Evolutionary conservation across 2,888 invertebrate genomes (phyloP).

Genomic region (Cartodere bifasciata): DNA sequence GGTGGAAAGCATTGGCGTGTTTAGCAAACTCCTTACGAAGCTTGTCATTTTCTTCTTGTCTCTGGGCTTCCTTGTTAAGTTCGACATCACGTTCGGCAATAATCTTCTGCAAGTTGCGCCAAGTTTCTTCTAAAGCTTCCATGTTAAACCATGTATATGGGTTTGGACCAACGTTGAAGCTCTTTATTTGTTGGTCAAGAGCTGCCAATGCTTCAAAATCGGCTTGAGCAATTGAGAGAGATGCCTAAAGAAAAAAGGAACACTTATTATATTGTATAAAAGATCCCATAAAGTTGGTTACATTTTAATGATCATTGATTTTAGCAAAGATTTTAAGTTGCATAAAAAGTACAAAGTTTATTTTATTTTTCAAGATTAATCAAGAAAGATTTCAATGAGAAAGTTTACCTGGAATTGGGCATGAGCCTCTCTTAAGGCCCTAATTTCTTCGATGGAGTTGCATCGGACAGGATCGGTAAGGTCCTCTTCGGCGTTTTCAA

Average conservation of each 20-base stretch:
- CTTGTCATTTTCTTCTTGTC: conserved; percentile 99
- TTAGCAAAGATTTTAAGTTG: too few relatives aligned
- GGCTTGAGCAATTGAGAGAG: conserved; percentile 89
- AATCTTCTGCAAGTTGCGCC: conserved; percentile 97
- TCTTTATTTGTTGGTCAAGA: conserved; percentile 94
- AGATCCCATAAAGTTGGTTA: too few relatives aligned
- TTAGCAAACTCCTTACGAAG: conserved; percentile 97
- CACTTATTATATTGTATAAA: too few relatives aligned
- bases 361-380: too few relatives aligned
- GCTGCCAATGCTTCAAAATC: conserved; percentile 96
- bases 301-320: too few relatives aligned
- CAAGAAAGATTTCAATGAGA: background rate
- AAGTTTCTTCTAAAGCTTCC: conserved; percentile 98
- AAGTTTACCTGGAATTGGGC: conserved; percentile 76
- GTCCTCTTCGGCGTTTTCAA: conserved; percentile 99
- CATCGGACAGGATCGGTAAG: conserved; percentile 98
- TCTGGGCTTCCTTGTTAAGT: conserved; percentile 86
- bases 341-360: too few relatives aligned
- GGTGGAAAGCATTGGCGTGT: conserved; percentile 98
- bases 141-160: conserved; percentile 99
- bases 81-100: conserved; percentile 91
- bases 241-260: too few relatives aligned
- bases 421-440: conserved; percentile 93
- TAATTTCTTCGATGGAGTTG: conserved; percentile 97
- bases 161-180: conserved; percentile 97